Base-by-base conservation (phyloP, 2,797 vertebrate species). In the Myotis findleyi region DNA sequence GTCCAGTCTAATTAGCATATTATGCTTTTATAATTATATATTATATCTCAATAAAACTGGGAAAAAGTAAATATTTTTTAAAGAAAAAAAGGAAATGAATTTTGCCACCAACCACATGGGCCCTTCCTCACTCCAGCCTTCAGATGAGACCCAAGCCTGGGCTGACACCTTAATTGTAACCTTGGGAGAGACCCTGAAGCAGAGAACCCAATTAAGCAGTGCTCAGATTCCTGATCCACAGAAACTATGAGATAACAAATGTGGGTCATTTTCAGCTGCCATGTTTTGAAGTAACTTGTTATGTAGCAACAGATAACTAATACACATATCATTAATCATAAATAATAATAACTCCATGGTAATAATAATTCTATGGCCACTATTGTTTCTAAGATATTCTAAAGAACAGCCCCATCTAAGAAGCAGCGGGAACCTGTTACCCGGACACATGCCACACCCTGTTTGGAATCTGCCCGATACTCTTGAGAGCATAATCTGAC, bases 401-500 rank as follows among this genome's bases (percentile, higher is more conserved):
- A 17, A 92, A 85, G 5, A 80, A 71, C 10, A 73, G 25, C 1
- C 36, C 41, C 21, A 27, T 51, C 73, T 1, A 38, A 51, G 27
- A 87, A 21, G 62, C n/a, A 57, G n/a, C 33, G 33, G 51, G 47
- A 73, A 69, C 57, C 73, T 86, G 47, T 47, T 33, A 76, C 20
- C 25, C 21, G 33, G 64, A 84, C 9, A 49, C 14, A 44, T 0
- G 47, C 25, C 81, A 36, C 11, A 59, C 64, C 14, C 69, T 18
- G 18, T 41, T 72, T 91, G 82, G 62, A 96, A 76, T 55, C 44
- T 25, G n/a, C 80, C 71, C 76, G 73, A 8, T 59, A 33, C 64
- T 82, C 80, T 30, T 16, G n/a, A 95, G 81, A 81, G 76, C 11
- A 81, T 91, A 93, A 89, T 87, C 91, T n/a, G 77, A 90, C 62